phyloP scores from a whole-genome alignment of 2,888 invertebrate species.

The Torymus tubicola region DNA sequence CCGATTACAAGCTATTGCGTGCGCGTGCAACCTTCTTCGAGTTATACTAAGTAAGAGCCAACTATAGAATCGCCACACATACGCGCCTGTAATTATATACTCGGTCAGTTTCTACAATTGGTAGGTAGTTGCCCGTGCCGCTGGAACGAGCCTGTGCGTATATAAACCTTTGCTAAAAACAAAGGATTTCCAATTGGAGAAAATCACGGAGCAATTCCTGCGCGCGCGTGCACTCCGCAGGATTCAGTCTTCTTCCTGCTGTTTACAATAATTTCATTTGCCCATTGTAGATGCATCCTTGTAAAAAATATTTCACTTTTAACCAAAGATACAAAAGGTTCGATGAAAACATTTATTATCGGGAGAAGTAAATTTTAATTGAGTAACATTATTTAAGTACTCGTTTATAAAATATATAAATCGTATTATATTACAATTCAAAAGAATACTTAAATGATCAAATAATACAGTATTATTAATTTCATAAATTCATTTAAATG shows the following conservation, averaged over 20 bases:
- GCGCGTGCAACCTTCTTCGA: constrained; percentile 2
- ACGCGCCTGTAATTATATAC: constrained; percentile 22
- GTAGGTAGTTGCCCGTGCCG: constrained; percentile 16
- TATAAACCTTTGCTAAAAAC: constrained; percentile 19
- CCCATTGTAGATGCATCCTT: neutral
- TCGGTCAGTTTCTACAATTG: constrained; percentile 40
- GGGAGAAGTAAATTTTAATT: too few species aligned
- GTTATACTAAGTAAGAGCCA: constrained; percentile 41
- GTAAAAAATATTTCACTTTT: constrained; percentile 33
- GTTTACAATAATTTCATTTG: constrained; percentile 11
- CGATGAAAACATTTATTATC: neutral
- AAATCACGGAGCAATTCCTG: constrained; percentile 32
- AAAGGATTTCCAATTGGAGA: constrained; percentile 48
- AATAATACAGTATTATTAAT: too few species aligned
- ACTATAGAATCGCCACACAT: constrained; percentile 30
- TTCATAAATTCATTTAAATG: too few species aligned
- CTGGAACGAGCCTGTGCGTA: neutral
- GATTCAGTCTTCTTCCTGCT: neutral
- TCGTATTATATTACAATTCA: too few species aligned
- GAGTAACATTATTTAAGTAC: too few species aligned
- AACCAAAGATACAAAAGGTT: constrained; percentile 4
- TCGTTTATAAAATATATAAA: too few species aligned
- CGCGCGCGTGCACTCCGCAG: neutral
- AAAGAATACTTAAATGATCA: too few species aligned
- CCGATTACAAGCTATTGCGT: constrained; percentile 37